Conservation (phyloP, 1,140 invertebrate species). For the Aphaenogaster rudis region DNA sequence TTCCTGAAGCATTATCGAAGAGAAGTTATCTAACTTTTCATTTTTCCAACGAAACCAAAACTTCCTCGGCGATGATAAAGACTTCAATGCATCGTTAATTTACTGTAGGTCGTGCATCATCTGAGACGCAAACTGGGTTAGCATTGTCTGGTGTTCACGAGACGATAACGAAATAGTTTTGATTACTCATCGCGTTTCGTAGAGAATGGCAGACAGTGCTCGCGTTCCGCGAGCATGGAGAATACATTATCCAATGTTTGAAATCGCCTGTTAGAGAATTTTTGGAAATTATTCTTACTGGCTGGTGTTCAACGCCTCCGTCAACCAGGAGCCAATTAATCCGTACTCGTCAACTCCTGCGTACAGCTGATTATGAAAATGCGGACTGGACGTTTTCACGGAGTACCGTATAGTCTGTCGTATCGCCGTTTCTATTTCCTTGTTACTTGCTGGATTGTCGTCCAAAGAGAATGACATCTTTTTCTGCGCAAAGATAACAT, state of each 20-base stretch:
- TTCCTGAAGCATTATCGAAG: not conserved
- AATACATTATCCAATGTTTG: not conserved
- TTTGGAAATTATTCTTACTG: conserved; percentile 86
- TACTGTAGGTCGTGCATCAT: not conserved
- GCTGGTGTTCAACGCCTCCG: conserved; percentile 93
- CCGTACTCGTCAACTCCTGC: conserved; percentile 92
- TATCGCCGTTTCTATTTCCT: conserved; percentile 88
- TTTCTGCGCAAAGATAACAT: conserved; percentile 73
- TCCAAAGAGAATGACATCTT: conserved; percentile 87
- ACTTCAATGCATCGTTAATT: conserved; percentile 20
- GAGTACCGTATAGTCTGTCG: conserved; percentile 90
- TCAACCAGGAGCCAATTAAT: conserved; percentile 91
- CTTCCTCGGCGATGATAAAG: not conserved
- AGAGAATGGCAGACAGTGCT: not conserved
- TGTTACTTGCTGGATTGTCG: conserved; percentile 83
- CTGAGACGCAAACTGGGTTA: conserved; percentile 17
- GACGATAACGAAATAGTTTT: conserved; percentile 16
- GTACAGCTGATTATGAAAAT: conserved; percentile 93
- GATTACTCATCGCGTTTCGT: not conserved
- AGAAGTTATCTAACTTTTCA: not conserved
- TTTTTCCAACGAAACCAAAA: not conserved
- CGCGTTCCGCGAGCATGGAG: not conserved
- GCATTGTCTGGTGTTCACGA: not conserved
- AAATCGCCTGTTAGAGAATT: conserved; percentile 20
- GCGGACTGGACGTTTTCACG: conserved; percentile 91